Evolutionary conservation across 53 echinoderm and acorn worm genomes (phyloP), one percentile per base, ranked within the genome.

Genomic region (Stichopus horrens): DNA sequence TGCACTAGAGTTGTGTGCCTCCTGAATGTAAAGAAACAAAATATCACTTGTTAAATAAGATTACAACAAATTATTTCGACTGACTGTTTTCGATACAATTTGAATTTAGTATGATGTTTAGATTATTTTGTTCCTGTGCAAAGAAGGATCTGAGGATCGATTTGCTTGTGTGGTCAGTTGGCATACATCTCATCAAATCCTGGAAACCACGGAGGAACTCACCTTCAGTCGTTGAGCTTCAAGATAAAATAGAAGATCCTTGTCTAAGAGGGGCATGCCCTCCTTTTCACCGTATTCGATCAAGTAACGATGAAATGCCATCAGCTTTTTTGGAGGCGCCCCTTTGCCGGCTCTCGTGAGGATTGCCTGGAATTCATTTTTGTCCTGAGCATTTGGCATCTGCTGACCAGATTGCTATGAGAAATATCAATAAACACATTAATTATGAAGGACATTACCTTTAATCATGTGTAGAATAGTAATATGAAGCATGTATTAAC

Each of bases 141-240:
- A 37, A 37, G 2, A 37, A 37, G 2, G 37, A 37, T 37, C 37
- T 37, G 37, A 37, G 37, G 37, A 37, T 37, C 1, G 37, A 37
- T 37, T 37, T 37, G 0, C 37, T 2, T 37, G 1, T 37, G 37
- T 37, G 37, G 37, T 37, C 37, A 37, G 37, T 37, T 37, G 0
- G 37, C 0, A 0, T 37, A 37, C 0, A 37, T 37, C 37, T 37
- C 37, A 37, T 37, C 37, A 37, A 37, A 37, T 37, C 37, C 37
- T 37, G 37, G 37, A 37, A 37, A 37, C 37, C 37, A 37, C 2
- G 37, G 37, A 37, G 37, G 37, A 37, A 37, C 16, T 89, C 71
- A 96, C 96, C 88, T 97, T 97, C 18, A 97, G 95, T 74, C 97
- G 91, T 90, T 97, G 97, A 4, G 93, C 95, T 83, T 97, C 97